Percentiles rank a stretch among this genome's conserved stretches.
These are phyloP conservation scores for Chroicocephalus ridibundus DNA, from an alignment of 2,113 vertebrate genomes.

Conservation along the genomic window DNA sequence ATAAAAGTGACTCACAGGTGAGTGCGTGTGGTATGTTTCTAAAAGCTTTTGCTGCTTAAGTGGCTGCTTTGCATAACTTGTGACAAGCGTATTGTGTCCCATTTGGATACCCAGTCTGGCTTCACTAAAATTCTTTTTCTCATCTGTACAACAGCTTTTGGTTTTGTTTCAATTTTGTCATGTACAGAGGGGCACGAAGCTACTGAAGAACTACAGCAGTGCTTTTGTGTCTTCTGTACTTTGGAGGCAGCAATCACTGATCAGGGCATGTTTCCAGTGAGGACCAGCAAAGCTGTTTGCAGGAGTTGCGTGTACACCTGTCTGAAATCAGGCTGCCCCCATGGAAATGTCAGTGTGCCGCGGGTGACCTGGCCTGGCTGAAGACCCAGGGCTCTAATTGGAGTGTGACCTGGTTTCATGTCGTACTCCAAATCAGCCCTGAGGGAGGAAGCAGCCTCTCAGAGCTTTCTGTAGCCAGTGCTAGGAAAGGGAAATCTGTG, in stretches of 20 bases:
- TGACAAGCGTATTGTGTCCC: background rate
- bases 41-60: background rate
- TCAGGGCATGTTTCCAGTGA: background rate
- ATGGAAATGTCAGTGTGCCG: background rate
- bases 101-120: background rate
- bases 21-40: background rate
- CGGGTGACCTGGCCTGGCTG: background rate
- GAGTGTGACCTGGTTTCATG: background rate
- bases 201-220: background rate
- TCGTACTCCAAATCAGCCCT: background rate
- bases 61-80: background rate
- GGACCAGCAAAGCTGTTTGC: background rate
- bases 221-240: background rate
- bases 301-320: background rate
- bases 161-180: background rate
- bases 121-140: background rate
- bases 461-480: background rate
- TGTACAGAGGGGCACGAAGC: background rate
- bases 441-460: background rate
- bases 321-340: background rate
- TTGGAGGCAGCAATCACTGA: background rate
- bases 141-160: background rate
- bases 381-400: background rate
- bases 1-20: constrained; percentile 96
- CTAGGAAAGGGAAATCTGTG: background rate